Conservation (phyloP, 2,113 vertebrate genomes). For the Protobothrops flavoviridis region DNA sequence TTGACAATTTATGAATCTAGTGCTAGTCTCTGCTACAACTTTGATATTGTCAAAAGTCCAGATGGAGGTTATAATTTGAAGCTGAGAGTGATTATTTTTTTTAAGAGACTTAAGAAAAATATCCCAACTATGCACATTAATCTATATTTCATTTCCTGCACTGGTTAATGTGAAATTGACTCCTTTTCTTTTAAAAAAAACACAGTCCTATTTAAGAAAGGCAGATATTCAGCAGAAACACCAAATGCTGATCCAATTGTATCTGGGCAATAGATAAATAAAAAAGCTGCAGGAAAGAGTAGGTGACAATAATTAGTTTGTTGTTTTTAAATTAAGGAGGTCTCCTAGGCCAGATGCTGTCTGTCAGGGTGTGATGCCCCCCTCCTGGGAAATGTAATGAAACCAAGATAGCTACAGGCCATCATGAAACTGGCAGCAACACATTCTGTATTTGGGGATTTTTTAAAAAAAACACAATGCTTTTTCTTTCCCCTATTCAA, state of each 20-base stretch:
- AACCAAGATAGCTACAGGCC: slow-evolving; percentile 48
- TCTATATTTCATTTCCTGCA: background rate
- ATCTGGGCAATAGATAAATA: slow-evolving; percentile 41
- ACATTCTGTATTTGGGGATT: slow-evolving; percentile 24
- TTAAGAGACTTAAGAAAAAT: background rate
- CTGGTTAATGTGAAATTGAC: background rate
- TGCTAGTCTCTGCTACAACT: background rate
- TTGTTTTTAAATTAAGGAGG: slow-evolving; percentile 70
- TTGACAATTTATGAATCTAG: background rate
- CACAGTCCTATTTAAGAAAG: slow-evolving; percentile 19
- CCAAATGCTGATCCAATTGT: slow-evolving; percentile 49
- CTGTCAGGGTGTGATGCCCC: slow-evolving; percentile 62
- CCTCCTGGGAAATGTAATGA: slow-evolving; percentile 72
- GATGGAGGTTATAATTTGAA: background rate
- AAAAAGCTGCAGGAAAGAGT: slow-evolving; percentile 64
- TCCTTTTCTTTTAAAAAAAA: background rate
- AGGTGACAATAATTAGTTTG: slow-evolving; percentile 72
- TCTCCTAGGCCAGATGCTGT: slow-evolving; percentile 72
- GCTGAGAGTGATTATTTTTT: background rate
- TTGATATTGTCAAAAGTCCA: background rate
- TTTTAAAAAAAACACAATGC: background rate
- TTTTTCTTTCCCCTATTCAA: slow-evolving; percentile 40
- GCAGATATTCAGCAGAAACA: slow-evolving; percentile 23
- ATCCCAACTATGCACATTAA: background rate
- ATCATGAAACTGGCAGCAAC: background rate